phyloP scores from a whole-genome alignment of 64 coral and sea anemone species.

The Montipora efflorescens region DNA sequence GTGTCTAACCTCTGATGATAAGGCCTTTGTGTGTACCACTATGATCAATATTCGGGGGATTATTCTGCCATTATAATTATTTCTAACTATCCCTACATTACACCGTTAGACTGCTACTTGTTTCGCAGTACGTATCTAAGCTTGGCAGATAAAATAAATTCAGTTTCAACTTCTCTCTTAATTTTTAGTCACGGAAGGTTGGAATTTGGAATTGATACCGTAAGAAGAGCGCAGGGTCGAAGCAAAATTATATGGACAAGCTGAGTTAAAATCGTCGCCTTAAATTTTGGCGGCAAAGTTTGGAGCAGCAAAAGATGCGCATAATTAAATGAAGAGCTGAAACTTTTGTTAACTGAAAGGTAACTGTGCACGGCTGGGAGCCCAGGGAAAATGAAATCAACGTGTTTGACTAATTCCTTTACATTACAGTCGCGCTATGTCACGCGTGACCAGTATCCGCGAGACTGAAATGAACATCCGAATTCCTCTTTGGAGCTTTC shows the following conservation, averaged over 20 bases:
- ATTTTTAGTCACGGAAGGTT: too few relatives aligned
- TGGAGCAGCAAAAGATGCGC: not conserved
- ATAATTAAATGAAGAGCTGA: conserved; percentile 1
- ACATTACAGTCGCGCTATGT: not conserved
- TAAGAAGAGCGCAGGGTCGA: not conserved
- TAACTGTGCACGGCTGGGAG: not conserved
- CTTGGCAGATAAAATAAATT: too few relatives aligned
- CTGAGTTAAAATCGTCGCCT: not conserved
- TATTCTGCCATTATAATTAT: too few relatives aligned
- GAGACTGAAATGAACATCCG: too few relatives aligned
- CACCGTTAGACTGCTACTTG: too few relatives aligned
- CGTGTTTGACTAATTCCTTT: not conserved
- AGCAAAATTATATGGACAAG: conserved; percentile 4
- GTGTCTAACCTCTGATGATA: not conserved
- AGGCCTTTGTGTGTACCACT: too few relatives aligned
- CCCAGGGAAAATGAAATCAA: not conserved
- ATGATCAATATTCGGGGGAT: too few relatives aligned
- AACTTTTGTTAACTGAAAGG: not conserved
- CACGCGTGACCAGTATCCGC: too few relatives aligned
- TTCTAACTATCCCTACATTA: too few relatives aligned
- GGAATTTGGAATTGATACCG: not conserved
- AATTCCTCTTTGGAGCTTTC: too few relatives aligned
- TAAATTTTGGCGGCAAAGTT: not conserved
- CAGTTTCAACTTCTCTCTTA: too few relatives aligned
- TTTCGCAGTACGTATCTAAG: too few relatives aligned